A percentile compares a stretch with the other conserved stretches of the same genome.
Evolutionary conservation across 2,113 vertebrate genomes (phyloP).

Genomic region (Trinectes maculatus): DNA sequence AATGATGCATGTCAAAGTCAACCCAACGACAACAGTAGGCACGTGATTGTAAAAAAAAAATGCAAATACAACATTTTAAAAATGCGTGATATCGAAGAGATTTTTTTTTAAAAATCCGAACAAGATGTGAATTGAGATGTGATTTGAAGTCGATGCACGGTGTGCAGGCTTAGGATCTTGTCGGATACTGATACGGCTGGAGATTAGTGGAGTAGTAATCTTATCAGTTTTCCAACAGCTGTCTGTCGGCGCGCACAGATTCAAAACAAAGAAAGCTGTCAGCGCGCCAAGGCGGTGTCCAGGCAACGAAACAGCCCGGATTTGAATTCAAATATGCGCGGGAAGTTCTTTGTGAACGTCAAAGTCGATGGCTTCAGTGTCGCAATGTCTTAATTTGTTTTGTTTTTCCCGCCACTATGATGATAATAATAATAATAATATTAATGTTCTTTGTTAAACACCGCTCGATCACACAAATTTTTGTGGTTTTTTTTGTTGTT

Average conservation of each 20-base stretch:
- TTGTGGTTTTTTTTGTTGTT: not conserved
- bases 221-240: slow-evolving; percentile 61
- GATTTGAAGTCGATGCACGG: not conserved
- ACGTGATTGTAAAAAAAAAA: no score
- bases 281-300: slow-evolving; percentile 72
- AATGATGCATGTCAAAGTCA: no score
- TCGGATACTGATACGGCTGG: not conserved
- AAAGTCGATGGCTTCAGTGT: not conserved
- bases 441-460: not conserved
- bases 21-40: no score
- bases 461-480: not conserved
- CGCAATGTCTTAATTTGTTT: not conserved
- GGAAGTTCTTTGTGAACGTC: slow-evolving; percentile 53
- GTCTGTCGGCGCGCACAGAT: slow-evolving; percentile 73
- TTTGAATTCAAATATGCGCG: slow-evolving; percentile 87
- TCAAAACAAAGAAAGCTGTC: slow-evolving; percentile 82
- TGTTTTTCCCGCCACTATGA: not conserved
- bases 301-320: slow-evolving; percentile 47
- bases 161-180: not conserved
- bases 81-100: no score
- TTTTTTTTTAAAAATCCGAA: not conserved
- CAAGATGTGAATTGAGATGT: not conserved
- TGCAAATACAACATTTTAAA: rapidly evolving
- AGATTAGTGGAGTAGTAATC: slow-evolving; percentile 55
- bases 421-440: no score